Percentiles rank a stretch among this genome's conserved stretches.
Conservation (phyloP, 2,797 vertebrate genomes). For the Decapterus maruadsi region DNA sequence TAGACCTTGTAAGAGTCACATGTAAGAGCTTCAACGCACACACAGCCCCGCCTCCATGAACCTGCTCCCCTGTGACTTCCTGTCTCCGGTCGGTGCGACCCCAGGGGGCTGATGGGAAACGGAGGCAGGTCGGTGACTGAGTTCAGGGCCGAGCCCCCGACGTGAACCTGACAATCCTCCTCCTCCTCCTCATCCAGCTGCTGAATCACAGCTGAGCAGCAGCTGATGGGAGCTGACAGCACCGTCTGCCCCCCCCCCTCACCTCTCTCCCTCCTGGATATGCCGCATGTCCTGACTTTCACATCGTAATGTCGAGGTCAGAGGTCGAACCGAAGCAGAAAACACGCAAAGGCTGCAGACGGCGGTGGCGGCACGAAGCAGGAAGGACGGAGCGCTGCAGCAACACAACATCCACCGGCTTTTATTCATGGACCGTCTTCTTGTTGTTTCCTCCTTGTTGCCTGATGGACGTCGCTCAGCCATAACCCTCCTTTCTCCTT, state of each 20-base stretch:
- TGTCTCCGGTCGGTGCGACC: constrained; percentile 15
- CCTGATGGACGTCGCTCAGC: no score
- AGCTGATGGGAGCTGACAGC: constrained; percentile 76
- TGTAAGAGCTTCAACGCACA: no score
- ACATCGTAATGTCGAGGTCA: constrained; percentile 60
- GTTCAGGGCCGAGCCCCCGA: constrained; percentile 24
- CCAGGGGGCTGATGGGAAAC: constrained; percentile 22
- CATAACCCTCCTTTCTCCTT: no score
- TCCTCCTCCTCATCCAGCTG: constrained; percentile 53
- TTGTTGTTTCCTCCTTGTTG: no score
- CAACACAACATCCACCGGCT: not conserved
- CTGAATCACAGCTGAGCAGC: constrained; percentile 67
- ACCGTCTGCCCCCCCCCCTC: constrained; percentile 44
- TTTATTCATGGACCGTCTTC: no score
- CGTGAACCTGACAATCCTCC: constrained; percentile 38
- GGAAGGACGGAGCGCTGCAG: constrained; percentile 6
- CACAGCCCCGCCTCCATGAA: constrained; percentile 52
- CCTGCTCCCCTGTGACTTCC: constrained; percentile 40
- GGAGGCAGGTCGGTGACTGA: constrained; percentile 27
- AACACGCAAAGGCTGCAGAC: constrained; percentile 28
- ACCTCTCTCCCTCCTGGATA: constrained; percentile 48
- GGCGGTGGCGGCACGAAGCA: constrained; percentile 3
- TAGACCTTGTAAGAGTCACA: no score
- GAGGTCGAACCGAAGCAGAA: constrained; percentile 45
- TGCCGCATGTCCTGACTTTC: constrained; percentile 62